Percentiles rank a stretch among this genome's conserved stretches.
Conservation (phyloP, 1,140 invertebrate genomes). For the Cephus cinctus region DNA sequence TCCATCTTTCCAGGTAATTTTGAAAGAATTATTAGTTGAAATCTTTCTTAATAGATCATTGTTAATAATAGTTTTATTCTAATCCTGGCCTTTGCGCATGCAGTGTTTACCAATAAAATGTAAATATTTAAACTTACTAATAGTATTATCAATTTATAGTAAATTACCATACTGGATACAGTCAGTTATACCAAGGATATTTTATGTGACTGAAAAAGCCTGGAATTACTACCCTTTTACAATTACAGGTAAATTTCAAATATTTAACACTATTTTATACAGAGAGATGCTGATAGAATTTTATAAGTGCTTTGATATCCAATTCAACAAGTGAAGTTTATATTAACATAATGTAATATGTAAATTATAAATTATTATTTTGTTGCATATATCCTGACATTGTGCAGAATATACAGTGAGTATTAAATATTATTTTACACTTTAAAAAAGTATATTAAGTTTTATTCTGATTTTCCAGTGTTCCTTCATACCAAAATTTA, state of each 20-base stretch:
- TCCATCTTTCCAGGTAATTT: slow-evolving; percentile 83
- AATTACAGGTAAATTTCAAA: slow-evolving; percentile 69
- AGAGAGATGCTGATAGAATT: background rate
- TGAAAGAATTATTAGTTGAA: background rate
- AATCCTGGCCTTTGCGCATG: background rate
- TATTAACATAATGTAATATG: slow-evolving; percentile 9
- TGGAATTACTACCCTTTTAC: slow-evolving; percentile 96
- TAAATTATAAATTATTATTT: slow-evolving; percentile 19
- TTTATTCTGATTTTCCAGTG: slow-evolving; percentile 66
- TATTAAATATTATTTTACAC: slow-evolving; percentile 22
- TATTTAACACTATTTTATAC: slow-evolving; percentile 14
- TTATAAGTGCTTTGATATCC: background rate
- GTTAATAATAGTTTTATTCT: slow-evolving; percentile 9
- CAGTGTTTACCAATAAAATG: background rate
- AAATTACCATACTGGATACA: slow-evolving; percentile 89
- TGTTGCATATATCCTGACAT: slow-evolving; percentile 31
- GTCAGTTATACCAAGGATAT: slow-evolving; percentile 82
- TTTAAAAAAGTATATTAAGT: slow-evolving; percentile 15
- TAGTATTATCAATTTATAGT: slow-evolving; percentile 59
- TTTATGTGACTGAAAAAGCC: slow-evolving; percentile 91
- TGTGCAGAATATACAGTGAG: slow-evolving; percentile 65
- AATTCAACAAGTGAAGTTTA: slow-evolving; percentile 10
- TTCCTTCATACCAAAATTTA: slow-evolving; percentile 88
- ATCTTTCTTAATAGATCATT: slow-evolving; percentile 16
- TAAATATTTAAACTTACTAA: no score